These are phyloP conservation scores for Esox niger DNA, from an alignment of 2,113 vertebrate species.

Conservation along the genomic window DNA sequence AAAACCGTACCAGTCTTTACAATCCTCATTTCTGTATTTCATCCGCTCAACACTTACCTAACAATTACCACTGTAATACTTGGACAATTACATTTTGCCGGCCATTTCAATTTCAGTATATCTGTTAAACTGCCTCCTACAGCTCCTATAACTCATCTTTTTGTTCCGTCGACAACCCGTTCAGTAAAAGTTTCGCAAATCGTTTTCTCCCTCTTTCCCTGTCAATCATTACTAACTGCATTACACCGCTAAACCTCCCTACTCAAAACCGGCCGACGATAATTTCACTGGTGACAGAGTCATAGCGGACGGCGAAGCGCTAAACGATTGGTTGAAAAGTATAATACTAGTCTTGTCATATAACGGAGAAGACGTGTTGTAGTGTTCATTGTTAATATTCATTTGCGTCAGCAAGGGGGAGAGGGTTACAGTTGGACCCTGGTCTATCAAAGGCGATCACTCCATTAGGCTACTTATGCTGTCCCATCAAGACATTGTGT, in stretches of 20 bases:
- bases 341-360: not conserved
- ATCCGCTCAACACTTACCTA: not conserved
- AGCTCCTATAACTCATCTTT: not conserved
- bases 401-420: not conserved
- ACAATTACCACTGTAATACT: too few relatives aligned
- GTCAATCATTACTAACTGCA: too few relatives aligned
- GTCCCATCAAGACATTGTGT: conserved; percentile 3
- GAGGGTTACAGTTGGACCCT: not conserved
- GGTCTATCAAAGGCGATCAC: not conserved
- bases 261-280: not conserved
- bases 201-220: too few relatives aligned
- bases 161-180: not conserved
- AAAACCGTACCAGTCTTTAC: not conserved
- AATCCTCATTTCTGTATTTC: not conserved
- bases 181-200: not conserved
- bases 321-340: not conserved
- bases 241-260: not conserved
- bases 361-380: not conserved
- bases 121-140: not conserved
- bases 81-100: too few relatives aligned
- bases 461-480: not conserved
- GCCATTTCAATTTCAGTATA: too few relatives aligned
- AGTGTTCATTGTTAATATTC: not conserved
- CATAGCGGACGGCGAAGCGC: not conserved
- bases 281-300: not conserved